Conservation (phyloP, 1,140 invertebrate species). For the Nasonia giraulti region DNA sequence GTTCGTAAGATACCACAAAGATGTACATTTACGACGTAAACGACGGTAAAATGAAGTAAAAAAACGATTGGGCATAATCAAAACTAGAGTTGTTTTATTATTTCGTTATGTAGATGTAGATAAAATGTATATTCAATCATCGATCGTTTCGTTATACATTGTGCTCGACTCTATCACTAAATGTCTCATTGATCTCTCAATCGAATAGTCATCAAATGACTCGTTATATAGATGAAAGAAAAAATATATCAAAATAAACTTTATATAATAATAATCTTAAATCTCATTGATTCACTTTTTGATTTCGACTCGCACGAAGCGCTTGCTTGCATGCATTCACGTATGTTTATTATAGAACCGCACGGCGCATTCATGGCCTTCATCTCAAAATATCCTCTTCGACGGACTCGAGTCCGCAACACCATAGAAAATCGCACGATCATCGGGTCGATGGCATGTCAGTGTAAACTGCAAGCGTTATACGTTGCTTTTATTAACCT, state of each 20-base stretch:
- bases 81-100: conserved; percentile 28
- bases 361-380: not conserved
- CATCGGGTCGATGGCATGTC: not conserved
- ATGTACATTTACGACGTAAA: conserved; percentile 38
- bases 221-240: conserved; percentile 48
- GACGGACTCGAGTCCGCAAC: not conserved
- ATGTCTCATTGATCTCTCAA: conserved; percentile 29
- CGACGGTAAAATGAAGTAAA: not conserved
- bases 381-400: conserved; percentile 19
- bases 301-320: not conserved
- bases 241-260: conserved; percentile 54
- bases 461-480: not conserved
- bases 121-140: conserved; percentile 48
- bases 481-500: not conserved
- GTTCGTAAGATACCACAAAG: conserved; percentile 41
- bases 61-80: conserved; percentile 34
- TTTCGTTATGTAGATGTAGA: conserved; percentile 33
- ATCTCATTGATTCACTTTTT: conserved; percentile 26
- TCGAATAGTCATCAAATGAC: conserved; percentile 35
- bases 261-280: conserved; percentile 41
- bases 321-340: not conserved
- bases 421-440: conserved; percentile 6
- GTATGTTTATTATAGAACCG: not conserved
- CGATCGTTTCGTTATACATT: conserved; percentile 26
- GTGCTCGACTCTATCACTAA: conserved; percentile 28